Evolutionary conservation across 2,113 vertebrate species (phyloP), one percentile per base, ranked within the genome.

Genomic region (Ornithorhynchus anatinus): DNA sequence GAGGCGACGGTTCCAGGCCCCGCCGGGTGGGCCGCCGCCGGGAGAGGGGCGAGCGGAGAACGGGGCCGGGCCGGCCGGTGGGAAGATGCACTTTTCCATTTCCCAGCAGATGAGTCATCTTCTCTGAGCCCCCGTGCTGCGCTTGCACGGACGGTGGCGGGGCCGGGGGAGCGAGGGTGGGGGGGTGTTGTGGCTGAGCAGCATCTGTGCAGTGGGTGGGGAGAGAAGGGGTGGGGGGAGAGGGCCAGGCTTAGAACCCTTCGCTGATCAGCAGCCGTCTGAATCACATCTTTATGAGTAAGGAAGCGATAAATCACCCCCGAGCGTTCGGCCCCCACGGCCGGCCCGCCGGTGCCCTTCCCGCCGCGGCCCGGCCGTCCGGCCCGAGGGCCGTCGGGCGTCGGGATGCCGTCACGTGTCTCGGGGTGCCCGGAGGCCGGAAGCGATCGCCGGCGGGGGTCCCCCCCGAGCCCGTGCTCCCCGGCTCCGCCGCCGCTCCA

Each of bases 81-180:
- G 91, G 92, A 90, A 92, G 91, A 91, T 86, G 88, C 75, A 17
- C 83, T 74, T 71, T 89, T 80, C 73, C 87, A 86, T 87, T 93
- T 92, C 92, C 90, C 92, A 91, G 92, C 90, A 84, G 73, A 88
- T 91, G 91, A 92, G 85, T 92, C 91, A 92, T 85, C 86, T 87
- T 82, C 89, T 69, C 80, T 56, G 84, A 32, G 84, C 57, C 90
- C 71, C 80, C 56, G 84, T 32, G 84, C 58, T 75, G 82, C 82
- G 75, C 89, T 59, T 86, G 80, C 87, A 78, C 6, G 87, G 91
- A 88, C 89, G 89, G 86, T 40, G 22, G 86, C 31, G 10, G 86
- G 75, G n/a, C n/a, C n/a, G n/a, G n/a, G n/a, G n/a, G n/a, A n/a
- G n/a, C n/a, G n/a, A n/a, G n/a, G n/a, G n/a, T 86, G 80, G n/a